Evolutionary conservation across 2,113 vertebrate species (phyloP).

Genomic region (Carassius gibelio): DNA sequence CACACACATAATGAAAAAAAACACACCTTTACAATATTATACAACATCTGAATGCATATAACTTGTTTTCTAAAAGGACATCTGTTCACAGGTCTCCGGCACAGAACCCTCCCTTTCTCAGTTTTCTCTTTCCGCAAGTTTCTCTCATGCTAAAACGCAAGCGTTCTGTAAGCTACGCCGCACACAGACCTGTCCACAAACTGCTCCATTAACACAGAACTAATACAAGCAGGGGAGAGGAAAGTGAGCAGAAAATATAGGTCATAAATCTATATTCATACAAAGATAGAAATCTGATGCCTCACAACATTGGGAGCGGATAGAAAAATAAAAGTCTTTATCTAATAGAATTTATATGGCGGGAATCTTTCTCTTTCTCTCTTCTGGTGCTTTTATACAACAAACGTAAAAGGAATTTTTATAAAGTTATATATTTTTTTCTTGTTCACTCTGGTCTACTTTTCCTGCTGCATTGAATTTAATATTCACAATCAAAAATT

Average conservation of each 20-base stretch:
- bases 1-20: neutral
- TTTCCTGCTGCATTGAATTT: neutral
- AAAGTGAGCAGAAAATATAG: conserved; percentile 47
- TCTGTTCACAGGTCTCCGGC: conserved; percentile 81
- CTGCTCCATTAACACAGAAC: conserved; percentile 38
- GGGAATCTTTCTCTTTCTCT: conserved; percentile 59
- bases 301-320: conserved; percentile 52
- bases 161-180: neutral
- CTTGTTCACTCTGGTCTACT: conserved; percentile 10
- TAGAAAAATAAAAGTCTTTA: conserved; percentile 60
- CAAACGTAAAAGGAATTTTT: neutral
- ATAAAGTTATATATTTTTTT: neutral
- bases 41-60: conserved; percentile 74
- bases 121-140: neutral
- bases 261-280: conserved; percentile 54
- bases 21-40: conserved; percentile 71
- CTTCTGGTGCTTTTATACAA: conserved; percentile 28
- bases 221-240: conserved; percentile 23
- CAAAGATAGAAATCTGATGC: conserved; percentile 64
- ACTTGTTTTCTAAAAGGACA: conserved; percentile 71
- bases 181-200: conserved; percentile 6
- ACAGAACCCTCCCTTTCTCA: conserved; percentile 75
- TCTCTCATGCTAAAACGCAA: conserved; percentile 16
- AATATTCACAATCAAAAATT: neutral
- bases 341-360: conserved; percentile 65